Evolutionary conservation across 1,140 invertebrate species (phyloP).

Genomic region (Cardiocondyla obscurior): DNA sequence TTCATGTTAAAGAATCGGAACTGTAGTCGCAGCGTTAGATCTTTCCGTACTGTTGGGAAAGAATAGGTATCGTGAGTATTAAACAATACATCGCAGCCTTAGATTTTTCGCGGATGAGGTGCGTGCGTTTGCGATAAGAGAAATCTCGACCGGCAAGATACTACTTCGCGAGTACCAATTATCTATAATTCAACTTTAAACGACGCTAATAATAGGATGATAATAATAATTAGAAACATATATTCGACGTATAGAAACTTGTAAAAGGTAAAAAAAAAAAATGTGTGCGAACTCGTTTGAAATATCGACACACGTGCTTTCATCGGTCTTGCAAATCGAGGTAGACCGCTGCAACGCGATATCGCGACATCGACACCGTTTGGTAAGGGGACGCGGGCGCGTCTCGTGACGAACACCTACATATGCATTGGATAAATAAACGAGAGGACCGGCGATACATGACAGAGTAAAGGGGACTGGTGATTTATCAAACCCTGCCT

Average conservation of each 20-base stretch:
- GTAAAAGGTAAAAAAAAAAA: neutral
- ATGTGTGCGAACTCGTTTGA: neutral
- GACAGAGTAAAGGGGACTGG: neutral
- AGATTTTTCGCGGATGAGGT: conserved; percentile 52
- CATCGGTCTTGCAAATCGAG: neutral
- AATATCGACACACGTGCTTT: neutral
- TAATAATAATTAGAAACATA: neutral
- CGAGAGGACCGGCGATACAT: neutral
- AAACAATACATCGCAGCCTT: conserved; percentile 57
- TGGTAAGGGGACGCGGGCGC: neutral
- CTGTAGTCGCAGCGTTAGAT: conserved; percentile 94
- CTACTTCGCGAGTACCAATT: too few relatives aligned
- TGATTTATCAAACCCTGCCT: neutral
- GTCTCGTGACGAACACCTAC: conserved; percentile 30
- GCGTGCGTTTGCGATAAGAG: conserved; percentile 7
- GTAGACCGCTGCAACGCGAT: neutral
- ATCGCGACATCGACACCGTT: conserved; percentile 10
- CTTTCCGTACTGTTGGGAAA: conserved; percentile 94
- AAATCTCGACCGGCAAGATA: conserved; percentile 9
- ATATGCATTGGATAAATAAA: conserved; percentile 12
- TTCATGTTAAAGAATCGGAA: conserved; percentile 97
- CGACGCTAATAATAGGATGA: too few relatives aligned
- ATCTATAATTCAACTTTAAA: neutral
- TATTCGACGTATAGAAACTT: neutral
- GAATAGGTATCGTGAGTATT: conserved; percentile 75